Percentiles rank a stretch among this genome's conserved stretches.
These are phyloP conservation scores for Phortica variegata DNA, from an alignment of 1,140 invertebrate genomes.

Conservation along the genomic window DNA sequence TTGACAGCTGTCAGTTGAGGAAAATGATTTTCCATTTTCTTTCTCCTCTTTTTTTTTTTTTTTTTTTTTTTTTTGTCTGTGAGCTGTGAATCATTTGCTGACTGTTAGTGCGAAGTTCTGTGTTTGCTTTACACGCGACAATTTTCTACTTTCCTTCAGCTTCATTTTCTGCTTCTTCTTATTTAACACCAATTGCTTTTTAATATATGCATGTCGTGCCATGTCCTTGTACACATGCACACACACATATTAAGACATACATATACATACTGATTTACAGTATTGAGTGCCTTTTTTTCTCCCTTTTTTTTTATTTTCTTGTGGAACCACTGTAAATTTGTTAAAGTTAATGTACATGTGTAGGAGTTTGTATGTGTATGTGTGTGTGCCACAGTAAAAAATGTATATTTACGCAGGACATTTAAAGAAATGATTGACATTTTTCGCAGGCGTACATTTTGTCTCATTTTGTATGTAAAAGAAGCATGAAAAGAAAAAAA, in stretches of 20 bases:
- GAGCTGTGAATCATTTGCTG: too few species aligned
- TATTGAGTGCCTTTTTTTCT: too few species aligned
- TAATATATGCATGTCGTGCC: slow-evolving; percentile 50
- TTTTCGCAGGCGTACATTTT: slow-evolving; percentile 52
- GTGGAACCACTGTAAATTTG: too few species aligned
- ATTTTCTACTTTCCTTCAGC: neutral
- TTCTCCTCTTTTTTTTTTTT: slow-evolving; percentile 23
- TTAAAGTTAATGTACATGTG: too few species aligned
- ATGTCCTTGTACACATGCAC: slow-evolving; percentile 23
- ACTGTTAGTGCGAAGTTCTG: slow-evolving; percentile 2
- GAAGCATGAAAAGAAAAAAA: slow-evolving; percentile 21
- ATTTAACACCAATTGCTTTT: slow-evolving; percentile 54
- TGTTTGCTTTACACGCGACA: slow-evolving; percentile 10
- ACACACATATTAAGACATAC: neutral
- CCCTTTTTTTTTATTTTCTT: too few species aligned
- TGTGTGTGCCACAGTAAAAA: slow-evolving; percentile 10
- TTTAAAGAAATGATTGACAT: slow-evolving; percentile 46
- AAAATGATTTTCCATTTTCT: slow-evolving; percentile 50
- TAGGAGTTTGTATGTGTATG: too few species aligned
- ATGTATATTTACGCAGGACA: too few species aligned
- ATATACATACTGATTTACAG: neutral
- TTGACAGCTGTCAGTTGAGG: slow-evolving; percentile 53
- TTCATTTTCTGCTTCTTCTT: too few species aligned
- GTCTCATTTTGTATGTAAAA: slow-evolving; percentile 51
- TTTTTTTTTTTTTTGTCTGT: slow-evolving; percentile 17